phyloP scores from a whole-genome alignment of 1,140 invertebrate genomes.

The Drosophila nebulosa region DNA sequence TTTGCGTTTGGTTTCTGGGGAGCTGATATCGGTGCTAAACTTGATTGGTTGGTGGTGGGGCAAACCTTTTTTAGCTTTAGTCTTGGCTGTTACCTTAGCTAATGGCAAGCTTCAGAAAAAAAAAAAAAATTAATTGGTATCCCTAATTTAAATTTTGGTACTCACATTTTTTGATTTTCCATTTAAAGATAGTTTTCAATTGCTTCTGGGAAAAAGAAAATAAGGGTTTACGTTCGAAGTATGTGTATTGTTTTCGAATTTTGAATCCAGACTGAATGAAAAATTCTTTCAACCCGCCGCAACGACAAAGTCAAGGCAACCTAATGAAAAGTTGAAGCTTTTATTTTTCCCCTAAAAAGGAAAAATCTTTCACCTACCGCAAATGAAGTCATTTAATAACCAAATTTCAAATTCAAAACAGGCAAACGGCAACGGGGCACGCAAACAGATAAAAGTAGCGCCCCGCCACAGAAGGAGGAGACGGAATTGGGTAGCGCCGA shows the following conservation, averaged over 20 bases:
- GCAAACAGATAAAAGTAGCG: conserved; percentile 57
- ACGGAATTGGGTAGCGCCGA: conserved; percentile 47
- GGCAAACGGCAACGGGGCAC: conserved; percentile 57
- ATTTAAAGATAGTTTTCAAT: neutral
- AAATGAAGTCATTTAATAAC: conserved; percentile 65
- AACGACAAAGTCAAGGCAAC: neutral
- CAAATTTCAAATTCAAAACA: conserved; percentile 47
- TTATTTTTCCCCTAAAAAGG: neutral
- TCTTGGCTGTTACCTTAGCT: neutral
- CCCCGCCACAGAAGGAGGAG: conserved; percentile 4
- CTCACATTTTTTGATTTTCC: neutral
- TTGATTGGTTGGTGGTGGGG: conserved; percentile 7
- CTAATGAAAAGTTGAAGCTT: neutral
- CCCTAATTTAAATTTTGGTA: too few relatives aligned
- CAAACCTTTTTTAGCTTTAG: neutral
- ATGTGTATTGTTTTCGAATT: neutral
- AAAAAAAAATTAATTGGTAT: too few relatives aligned
- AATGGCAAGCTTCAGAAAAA: conserved; percentile 3
- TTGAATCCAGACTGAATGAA: neutral
- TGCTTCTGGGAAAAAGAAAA: neutral
- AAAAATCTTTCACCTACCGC: neutral
- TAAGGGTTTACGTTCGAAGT: neutral
- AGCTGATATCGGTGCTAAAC: conserved; percentile 42
- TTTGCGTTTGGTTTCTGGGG: conserved; percentile 41
- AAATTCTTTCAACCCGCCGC: neutral